Percentiles rank a stretch among this genome's conserved stretches.
phyloP scores from a whole-genome alignment of 2,113 vertebrate species.

The Rhinichthys klamathensis region DNA sequence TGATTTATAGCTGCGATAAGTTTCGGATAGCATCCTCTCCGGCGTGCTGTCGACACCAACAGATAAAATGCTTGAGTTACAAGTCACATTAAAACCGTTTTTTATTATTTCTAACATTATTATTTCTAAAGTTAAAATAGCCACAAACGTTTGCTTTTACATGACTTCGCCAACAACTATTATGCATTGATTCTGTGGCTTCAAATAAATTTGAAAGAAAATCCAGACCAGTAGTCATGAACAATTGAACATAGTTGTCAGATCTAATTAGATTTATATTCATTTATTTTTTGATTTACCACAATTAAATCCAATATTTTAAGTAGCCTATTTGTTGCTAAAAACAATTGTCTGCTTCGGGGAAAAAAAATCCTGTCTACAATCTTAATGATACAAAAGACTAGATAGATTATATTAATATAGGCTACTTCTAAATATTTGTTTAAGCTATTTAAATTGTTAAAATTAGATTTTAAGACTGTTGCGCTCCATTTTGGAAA shows the following conservation, averaged over 20 bases:
- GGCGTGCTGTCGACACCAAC: not conserved
- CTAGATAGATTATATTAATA: no score
- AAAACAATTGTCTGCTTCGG: no score
- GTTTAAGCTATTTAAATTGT: not conserved
- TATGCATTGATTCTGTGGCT: not conserved
- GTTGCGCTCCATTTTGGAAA: not conserved
- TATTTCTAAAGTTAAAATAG: not conserved
- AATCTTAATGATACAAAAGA: not conserved
- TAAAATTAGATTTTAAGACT: not conserved
- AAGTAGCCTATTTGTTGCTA: no score
- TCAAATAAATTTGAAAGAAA: not conserved
- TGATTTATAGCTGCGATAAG: constrained; percentile 35
- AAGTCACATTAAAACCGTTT: not conserved
- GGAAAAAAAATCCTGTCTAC: no score
- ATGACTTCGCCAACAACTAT: not conserved
- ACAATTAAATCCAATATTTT: not conserved
- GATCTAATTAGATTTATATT: not conserved
- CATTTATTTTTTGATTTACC: not conserved
- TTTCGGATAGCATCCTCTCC: constrained; percentile 14
- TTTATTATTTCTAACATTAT: not conserved
- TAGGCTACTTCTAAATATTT: not conserved
- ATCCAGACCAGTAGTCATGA: not conserved
- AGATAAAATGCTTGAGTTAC: not conserved
- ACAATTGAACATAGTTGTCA: not conserved
- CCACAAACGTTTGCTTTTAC: not conserved